phyloP scores from a whole-genome alignment of 2,888 invertebrate species.

The Colletes collaris region DNA sequence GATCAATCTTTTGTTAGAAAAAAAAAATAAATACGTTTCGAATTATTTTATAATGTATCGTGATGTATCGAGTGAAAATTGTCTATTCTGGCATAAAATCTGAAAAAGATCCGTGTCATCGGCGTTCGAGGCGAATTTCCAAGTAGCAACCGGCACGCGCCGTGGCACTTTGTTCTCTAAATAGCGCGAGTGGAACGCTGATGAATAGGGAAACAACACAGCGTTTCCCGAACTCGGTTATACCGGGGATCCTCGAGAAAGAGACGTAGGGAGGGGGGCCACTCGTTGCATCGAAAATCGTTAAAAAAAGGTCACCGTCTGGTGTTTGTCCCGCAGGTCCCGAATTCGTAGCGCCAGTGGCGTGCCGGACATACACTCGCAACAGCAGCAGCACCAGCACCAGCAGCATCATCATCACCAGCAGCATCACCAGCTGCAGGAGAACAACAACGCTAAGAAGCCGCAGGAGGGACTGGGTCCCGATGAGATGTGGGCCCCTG shows the following conservation, averaged over 20 bases:
- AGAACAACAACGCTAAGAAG: constrained; percentile 79
- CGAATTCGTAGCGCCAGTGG: constrained; percentile 91
- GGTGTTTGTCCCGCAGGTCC: constrained; percentile 86
- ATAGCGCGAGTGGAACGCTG: constrained; percentile 39
- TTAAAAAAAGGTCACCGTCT: constrained; percentile 26
- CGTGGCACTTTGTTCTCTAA: constrained; percentile 11
- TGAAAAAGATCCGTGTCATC: constrained; percentile 6
- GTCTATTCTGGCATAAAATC: too few relatives aligned
- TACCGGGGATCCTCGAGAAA: neutral
- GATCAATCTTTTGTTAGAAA: too few relatives aligned
- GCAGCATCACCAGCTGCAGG: constrained; percentile 85
- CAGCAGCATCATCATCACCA: constrained; percentile 86
- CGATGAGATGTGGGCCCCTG: constrained; percentile 83
- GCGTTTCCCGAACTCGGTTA: constrained; percentile 15
- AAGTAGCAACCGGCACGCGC: constrained; percentile 1
- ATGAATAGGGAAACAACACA: constrained; percentile 24
- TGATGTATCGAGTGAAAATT: too few relatives aligned
- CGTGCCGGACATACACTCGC: constrained; percentile 91
- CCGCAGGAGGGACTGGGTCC: constrained; percentile 82
- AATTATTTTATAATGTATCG: too few relatives aligned
- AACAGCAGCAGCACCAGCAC: constrained; percentile 86
- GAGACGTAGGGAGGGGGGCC: neutral
- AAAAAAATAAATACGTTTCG: too few relatives aligned
- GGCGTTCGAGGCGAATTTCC: constrained; percentile 22
- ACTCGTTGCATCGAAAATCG: constrained; percentile 45